Evolutionary conservation across 2,888 invertebrate species (phyloP).

Genomic region (Cantharis flavilabris): DNA sequence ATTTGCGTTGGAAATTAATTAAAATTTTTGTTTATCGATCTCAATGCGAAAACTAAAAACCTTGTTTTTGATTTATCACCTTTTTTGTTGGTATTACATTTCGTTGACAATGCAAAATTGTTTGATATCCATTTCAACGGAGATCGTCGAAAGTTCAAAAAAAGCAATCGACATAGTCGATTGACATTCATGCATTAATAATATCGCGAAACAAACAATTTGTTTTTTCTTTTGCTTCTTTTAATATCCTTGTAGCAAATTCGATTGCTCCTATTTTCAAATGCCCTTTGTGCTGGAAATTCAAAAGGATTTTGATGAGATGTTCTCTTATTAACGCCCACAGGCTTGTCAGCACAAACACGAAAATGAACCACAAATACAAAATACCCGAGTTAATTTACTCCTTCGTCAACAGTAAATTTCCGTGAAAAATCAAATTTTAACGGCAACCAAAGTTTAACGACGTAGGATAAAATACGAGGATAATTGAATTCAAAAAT

Average conservation of each 20-base stretch:
- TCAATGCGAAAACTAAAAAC: not conserved
- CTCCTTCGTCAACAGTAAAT: not conserved
- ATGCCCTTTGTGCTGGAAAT: not conserved
- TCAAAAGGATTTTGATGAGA: not conserved
- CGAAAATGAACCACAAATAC: not conserved
- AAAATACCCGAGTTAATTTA: not conserved
- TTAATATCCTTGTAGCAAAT: not conserved
- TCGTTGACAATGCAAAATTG: not conserved
- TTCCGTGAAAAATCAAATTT: not conserved
- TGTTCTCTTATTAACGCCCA: not conserved
- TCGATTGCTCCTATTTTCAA: not conserved
- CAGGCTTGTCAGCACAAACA: not conserved
- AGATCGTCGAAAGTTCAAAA: not conserved
- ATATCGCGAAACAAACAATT: not conserved
- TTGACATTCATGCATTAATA: not conserved
- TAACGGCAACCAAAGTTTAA: not conserved
- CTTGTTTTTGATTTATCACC: not conserved
- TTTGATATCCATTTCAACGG: not conserved
- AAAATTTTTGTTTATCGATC: not conserved
- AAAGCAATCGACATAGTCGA: not conserved
- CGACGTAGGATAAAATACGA: not conserved
- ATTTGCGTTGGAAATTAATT: not conserved
- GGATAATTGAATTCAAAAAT: not conserved
- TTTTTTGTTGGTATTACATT: not conserved
- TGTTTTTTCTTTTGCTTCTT: not conserved